Evolutionary conservation across 1,140 invertebrate species (phyloP).

Genomic region (Drosophila pandora): DNA sequence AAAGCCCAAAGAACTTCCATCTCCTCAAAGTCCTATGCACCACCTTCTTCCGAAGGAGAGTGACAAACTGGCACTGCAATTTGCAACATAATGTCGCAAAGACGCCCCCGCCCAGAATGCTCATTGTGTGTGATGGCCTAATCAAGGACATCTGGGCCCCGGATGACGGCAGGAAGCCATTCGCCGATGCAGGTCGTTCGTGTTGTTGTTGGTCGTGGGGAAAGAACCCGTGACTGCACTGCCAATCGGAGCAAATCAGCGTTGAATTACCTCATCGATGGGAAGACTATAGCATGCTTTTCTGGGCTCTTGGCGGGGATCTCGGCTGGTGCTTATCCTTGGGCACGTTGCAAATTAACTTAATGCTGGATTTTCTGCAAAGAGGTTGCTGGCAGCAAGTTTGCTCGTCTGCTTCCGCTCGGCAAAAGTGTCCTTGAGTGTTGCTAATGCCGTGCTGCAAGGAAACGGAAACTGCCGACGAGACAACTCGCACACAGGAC

Average conservation of each 20-base stretch:
- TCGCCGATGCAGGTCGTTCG: background rate
- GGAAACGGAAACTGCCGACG: constrained; percentile 72
- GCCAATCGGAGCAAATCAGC: constrained; percentile 70
- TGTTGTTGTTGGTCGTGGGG: background rate
- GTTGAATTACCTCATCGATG: constrained; percentile 73
- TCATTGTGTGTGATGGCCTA: constrained; percentile 65
- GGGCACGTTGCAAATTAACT: constrained; percentile 78
- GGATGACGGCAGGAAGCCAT: constrained; percentile 1
- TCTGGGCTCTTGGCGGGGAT: constrained; percentile 8
- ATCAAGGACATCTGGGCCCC: constrained; percentile 48
- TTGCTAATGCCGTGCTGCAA: constrained; percentile 65
- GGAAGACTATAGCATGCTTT: constrained; percentile 34
- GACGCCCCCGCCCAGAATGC: constrained; percentile 34
- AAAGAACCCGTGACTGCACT: constrained; percentile 62
- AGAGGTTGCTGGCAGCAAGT: constrained; percentile 37
- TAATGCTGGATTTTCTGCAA: constrained; percentile 61
- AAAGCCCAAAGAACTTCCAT: background rate
- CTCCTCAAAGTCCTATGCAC: background rate
- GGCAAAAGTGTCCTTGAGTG: constrained; percentile 78
- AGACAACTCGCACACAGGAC: constrained; percentile 56
- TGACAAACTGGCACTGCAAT: constrained; percentile 59
- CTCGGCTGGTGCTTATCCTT: constrained; percentile 10
- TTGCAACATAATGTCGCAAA: constrained; percentile 52
- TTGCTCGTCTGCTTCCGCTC: constrained; percentile 73
- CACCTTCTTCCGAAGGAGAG: constrained; percentile 6